phyloP scores from a whole-genome alignment of 2,113 vertebrate species.

The Pachypanchax playfairii region DNA sequence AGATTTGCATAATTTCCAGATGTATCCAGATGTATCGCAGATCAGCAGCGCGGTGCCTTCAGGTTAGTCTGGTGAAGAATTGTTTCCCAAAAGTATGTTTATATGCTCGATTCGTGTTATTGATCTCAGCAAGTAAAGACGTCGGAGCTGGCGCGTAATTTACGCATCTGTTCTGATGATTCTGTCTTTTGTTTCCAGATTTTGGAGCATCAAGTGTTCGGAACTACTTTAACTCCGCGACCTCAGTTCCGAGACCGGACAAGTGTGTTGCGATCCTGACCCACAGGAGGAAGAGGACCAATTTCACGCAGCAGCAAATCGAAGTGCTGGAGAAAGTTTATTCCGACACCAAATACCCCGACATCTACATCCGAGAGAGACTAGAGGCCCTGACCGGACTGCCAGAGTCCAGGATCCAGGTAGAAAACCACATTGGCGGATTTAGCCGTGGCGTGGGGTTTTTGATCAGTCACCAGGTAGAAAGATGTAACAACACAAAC shows the following conservation, averaged over 20 bases:
- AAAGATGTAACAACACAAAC: too few relatives aligned
- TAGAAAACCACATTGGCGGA: slow-evolving; percentile 36
- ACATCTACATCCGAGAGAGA: slow-evolving; percentile 87
- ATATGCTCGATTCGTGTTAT: background rate
- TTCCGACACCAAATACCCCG: slow-evolving; percentile 86
- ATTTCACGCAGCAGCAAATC: slow-evolving; percentile 87
- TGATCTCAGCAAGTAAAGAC: background rate
- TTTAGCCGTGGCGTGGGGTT: too few relatives aligned
- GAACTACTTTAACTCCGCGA: slow-evolving; percentile 55
- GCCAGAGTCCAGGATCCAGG: slow-evolving; percentile 91
- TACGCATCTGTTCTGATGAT: slow-evolving; percentile 19
- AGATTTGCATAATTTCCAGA: slow-evolving; percentile 64
- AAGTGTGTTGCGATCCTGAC: slow-evolving; percentile 73
- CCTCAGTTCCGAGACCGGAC: slow-evolving; percentile 38
- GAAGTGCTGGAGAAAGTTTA: slow-evolving; percentile 88
- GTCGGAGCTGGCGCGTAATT: slow-evolving; percentile 17
- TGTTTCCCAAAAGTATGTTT: background rate
- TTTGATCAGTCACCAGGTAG: too few relatives aligned
- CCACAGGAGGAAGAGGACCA: slow-evolving; percentile 89
- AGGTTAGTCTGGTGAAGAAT: slow-evolving; percentile 68
- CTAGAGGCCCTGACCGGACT: slow-evolving; percentile 87
- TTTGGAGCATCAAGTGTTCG: slow-evolving; percentile 42
- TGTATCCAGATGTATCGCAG: slow-evolving; percentile 64
- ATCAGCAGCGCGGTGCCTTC: slow-evolving; percentile 50
- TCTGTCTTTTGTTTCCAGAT: slow-evolving; percentile 64